Evolutionary conservation across 2,113 vertebrate genomes (phyloP), one percentile per base, ranked within the genome.

Genomic region (Halcyon malimbica): DNA sequence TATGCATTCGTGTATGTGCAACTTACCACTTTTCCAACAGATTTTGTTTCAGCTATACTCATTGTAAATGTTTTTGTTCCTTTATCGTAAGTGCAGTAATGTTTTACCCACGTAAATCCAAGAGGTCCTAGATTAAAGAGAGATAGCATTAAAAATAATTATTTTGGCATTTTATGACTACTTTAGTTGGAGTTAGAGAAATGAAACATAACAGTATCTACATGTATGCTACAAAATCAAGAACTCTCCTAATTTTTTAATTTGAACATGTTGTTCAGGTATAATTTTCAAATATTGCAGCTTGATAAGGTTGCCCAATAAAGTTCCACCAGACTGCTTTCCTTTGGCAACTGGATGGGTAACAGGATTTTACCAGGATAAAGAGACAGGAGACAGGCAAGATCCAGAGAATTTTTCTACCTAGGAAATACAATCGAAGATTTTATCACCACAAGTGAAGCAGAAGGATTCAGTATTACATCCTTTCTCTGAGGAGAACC

Each of bases 1-100:
- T 13, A 80, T 31, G 4, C 8, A 1, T 51, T 85, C 24, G 42
- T 9, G 13, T 16, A 64, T 21, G 11, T 4, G 53, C 46, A 84
- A 96, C 98, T 97, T 97, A 99, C 99, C 98, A 99, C 99, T 97
- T 99, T 99, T 73, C 98, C 98, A 64, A 98, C 97, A 64, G 99
- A 99, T 95, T 99, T 99, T 92, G 98, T 98, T 96, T 99, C 99
- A 37, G 98, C 98, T 97, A 98, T 98, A 91, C 98, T 99, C 99
- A 99, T 99, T 51, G 98, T 98, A 89, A 99, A 99, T 48, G 98
- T 98, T 96, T 99, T 99, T 96, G 98, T 99, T 95, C 98, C 98
- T 97, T 99, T 99, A 79, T 99, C 99, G 0, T 99, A 99, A 6
- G 98, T 99, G 97, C 99, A 99, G 96, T 99, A 99, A 97, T 99